Evolutionary conservation across 2,888 invertebrate species (phyloP), one percentile per base, ranked within the genome.

Genomic region (Cryptocheilus praepositus): DNA sequence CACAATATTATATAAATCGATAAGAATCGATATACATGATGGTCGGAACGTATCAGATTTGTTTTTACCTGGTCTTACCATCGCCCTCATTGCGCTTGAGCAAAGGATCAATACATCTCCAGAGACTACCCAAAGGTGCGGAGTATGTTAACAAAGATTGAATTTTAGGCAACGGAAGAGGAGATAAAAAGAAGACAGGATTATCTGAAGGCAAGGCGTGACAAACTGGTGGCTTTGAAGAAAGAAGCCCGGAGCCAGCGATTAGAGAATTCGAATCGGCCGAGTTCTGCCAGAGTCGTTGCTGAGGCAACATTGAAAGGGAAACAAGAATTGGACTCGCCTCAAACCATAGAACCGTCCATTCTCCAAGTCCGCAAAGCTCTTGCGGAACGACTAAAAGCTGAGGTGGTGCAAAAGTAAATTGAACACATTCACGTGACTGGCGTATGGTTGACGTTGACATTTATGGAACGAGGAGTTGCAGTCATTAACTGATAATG

Each of bases 221-320:
- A 98, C 88, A 96, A 97, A 86, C 91, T 98, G 61, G 91, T 98
- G 52, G 95, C 95, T 19, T 90, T 98, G 84, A 98, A 98, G 89
- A 95, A 95, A 84, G 94, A 95, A 85, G 96, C 95, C 21, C 92
- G 98, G 19, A 94, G 95, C 84, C 94, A 94, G 78, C 93, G 95
- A 85, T 90, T 97, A 7, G 92, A 92, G 15, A 93, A 93, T 61
- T 89, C 89, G 0, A 61, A 67, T 79, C 86, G 89, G 8, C 88
- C 89, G 3, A 86, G 86, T 67, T 88, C 86, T 2, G 84, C 88
- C 19, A 81, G 84, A 67, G 79, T 81, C 16, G 81, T 85, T 22
- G 86, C 88, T 0, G 86, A 87, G 49, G 86, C 86, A 21, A 83
- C 85, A 21, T 83, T 88, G 69, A 85, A 83, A 44, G 88, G 87